These are phyloP conservation scores for Epicampocera succincta DNA, from an alignment of 2,888 invertebrate genomes.

Conservation along the genomic window DNA sequence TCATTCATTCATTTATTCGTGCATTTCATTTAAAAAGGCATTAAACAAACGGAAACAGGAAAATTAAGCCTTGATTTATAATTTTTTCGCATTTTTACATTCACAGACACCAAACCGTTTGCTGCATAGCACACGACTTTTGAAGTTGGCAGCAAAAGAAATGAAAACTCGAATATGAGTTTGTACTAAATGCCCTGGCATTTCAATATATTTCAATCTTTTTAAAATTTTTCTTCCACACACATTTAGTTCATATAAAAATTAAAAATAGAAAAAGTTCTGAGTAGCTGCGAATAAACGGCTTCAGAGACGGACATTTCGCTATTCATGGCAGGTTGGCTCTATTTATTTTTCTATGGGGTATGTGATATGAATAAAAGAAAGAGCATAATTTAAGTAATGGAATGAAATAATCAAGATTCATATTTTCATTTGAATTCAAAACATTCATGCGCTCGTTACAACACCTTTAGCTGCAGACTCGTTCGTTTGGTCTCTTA, in stretches of 20 bases:
- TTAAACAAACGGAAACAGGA: slow-evolving; percentile 73
- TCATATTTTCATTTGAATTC: slow-evolving; percentile 59
- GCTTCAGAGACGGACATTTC: slow-evolving; percentile 16
- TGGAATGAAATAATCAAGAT: slow-evolving; percentile 64
- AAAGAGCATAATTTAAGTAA: slow-evolving; percentile 57
- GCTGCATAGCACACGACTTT: slow-evolving; percentile 40
- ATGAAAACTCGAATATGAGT: slow-evolving; percentile 39
- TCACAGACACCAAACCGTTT: background rate
- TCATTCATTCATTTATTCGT: slow-evolving; percentile 28
- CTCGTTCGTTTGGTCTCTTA: slow-evolving; percentile 32
- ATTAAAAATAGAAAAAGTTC: slow-evolving; percentile 3
- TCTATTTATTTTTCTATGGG: slow-evolving; percentile 31
- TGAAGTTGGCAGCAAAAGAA: slow-evolving; percentile 51
- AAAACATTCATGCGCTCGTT: slow-evolving; percentile 22
- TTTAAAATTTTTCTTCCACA: slow-evolving; percentile 10
- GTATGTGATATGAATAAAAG: slow-evolving; percentile 24
- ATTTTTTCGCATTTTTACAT: slow-evolving; percentile 69
- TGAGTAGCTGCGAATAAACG: slow-evolving; percentile 47
- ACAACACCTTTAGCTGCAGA: slow-evolving; percentile 16
- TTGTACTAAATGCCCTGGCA: slow-evolving; percentile 28
- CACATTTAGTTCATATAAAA: background rate
- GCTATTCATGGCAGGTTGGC: slow-evolving; percentile 18
- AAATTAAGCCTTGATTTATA: slow-evolving; percentile 75
- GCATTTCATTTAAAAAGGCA: slow-evolving; percentile 70
- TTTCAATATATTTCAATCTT: slow-evolving; percentile 44